A percentile compares a stretch with the other conserved stretches of the same genome.
Conservation (phyloP, 2,113 vertebrate species). For the Lynx canadensis region DNA sequence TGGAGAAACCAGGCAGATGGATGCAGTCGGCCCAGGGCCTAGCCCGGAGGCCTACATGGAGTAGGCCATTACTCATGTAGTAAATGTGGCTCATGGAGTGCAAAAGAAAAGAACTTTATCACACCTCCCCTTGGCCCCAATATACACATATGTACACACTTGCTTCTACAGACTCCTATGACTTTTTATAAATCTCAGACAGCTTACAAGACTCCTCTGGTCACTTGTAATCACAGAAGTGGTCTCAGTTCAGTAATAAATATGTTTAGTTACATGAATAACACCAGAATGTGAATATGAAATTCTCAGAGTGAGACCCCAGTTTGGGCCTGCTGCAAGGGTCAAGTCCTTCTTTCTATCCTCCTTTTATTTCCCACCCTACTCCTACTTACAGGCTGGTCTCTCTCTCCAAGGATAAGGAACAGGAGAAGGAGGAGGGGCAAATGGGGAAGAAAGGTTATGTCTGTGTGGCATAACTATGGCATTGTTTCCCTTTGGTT, state of each 20-base stretch:
- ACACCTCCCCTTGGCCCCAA: neutral
- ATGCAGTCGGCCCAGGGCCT: neutral
- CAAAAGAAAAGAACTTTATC: neutral
- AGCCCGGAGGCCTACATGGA: neutral
- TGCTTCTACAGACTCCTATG: neutral
- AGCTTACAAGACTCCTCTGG: neutral
- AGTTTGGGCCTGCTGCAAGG: neutral
- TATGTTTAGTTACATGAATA: neutral
- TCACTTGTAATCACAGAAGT: neutral
- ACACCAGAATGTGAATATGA: neutral
- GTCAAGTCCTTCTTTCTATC: neutral
- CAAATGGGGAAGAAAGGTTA: neutral
- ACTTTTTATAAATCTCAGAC: neutral
- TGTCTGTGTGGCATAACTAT: neutral
- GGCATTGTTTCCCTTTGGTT: neutral
- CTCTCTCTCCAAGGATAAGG: neutral
- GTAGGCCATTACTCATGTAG: neutral
- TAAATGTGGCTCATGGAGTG: neutral
- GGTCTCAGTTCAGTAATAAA: neutral
- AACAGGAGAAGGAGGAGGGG: neutral
- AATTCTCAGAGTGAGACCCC: neutral
- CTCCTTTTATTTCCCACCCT: neutral
- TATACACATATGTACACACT: neutral
- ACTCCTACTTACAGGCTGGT: neutral
- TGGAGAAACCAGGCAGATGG: neutral